Conservation (phyloP, 2,113 vertebrate genomes). For the Phylloscopus whistleri region DNA sequence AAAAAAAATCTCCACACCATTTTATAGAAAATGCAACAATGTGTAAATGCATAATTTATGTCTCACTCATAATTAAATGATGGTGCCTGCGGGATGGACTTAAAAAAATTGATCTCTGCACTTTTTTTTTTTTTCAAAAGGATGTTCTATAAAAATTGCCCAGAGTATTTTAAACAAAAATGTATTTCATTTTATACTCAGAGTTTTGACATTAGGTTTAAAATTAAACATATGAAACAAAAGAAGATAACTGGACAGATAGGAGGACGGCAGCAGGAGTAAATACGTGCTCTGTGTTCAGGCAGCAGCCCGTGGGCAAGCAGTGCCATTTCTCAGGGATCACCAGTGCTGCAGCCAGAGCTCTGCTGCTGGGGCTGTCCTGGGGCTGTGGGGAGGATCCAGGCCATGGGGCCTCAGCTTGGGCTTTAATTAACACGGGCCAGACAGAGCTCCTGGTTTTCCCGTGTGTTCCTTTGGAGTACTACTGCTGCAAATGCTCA, state of each 20-base stretch:
- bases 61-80: slow-evolving; percentile 85
- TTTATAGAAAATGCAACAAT: slow-evolving; percentile 81
- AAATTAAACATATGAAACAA: slow-evolving; percentile 63
- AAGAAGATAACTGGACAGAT: slow-evolving; percentile 53
- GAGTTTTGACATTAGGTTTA: slow-evolving; percentile 64
- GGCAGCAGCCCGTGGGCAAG: background rate
- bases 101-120: slow-evolving; percentile 82
- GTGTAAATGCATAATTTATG: slow-evolving; percentile 85
- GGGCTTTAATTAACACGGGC: background rate
- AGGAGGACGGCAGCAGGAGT: background rate
- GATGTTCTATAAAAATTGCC: slow-evolving; percentile 79
- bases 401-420: background rate
- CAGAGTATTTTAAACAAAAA: slow-evolving; percentile 77
- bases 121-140: slow-evolving; percentile 70
- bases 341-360: background rate
- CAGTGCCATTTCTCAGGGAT: background rate
- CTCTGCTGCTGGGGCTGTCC: background rate
- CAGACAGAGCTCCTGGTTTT: background rate
- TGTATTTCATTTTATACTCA: slow-evolving; percentile 70
- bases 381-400: background rate
- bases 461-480: background rate
- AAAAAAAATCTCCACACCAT: slow-evolving; percentile 64
- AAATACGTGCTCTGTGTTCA: background rate
- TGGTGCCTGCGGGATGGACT: slow-evolving; percentile 80
- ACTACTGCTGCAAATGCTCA: rapidly evolving